These are phyloP conservation scores for rabbit (Oryctolagus cuniculus) DNA, from an alignment of 2,113 vertebrate genomes.

Conservation along the genomic window mOryCun1.1 NC_091445.1:45096501-45097000, in stretches of 20 bases:
- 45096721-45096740: neutral
- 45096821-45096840: neutral
- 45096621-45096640: neutral
- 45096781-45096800: neutral
- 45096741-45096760: neutral
- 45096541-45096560: slow-evolving; percentile 7
- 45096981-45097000: too few species aligned
- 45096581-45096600: neutral
- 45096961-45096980: too few species aligned
- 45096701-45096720: neutral
- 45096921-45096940: neutral
- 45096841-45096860: neutral
- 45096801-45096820: neutral
- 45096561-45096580: neutral
- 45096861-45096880: neutral
- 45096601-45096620: neutral
- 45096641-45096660: neutral
- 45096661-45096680: neutral
- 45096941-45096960: neutral
- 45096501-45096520: neutral
- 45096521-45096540: neutral
- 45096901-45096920: neutral
- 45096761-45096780: slow-evolving; percentile 15
- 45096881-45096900: neutral
- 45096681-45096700: neutral